Evolutionary conservation across 1,140 invertebrate species (phyloP), one percentile per base, ranked within the genome.

Genomic region (Zaprionus ghesquierei): DNA sequence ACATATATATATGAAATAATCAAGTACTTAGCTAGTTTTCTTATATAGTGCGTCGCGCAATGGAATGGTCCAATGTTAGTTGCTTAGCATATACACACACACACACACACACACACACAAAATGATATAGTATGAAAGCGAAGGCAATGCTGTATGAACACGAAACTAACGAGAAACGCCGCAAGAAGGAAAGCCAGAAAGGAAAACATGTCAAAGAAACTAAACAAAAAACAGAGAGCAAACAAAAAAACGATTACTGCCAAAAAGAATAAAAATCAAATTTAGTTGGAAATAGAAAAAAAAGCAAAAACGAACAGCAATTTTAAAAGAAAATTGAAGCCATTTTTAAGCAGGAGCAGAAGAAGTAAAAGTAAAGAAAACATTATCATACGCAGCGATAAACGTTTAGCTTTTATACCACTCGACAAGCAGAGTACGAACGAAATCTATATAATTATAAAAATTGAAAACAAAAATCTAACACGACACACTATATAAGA

Each of bases 11-110:
- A 73, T 64, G 62, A 59, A 76, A 62, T 86, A 86, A 81, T 86
- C 81, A 79, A 87, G 79, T 89, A 63, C 35, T 63, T 63, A 89
- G 84, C 84, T 89, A 89, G 84, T 89, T 89, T 89, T 89, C 84
- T 89, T 89, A 89, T 89, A 89, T 89, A 89, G 84, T 89, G 84
- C 84, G 85, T 89, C 84, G 84, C 84, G 84, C 79, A 89, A 89
- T 89, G 84, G 84, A 89, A 89, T 66, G 84, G 84, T 89, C 84
- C 84, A 89, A 89, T 89, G 84, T 84, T 89, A 89, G 84, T 89
- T 89, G 86, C 79, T 90, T 86, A 90, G 87, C 86, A 90, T 86
- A 86, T 86, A 90, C 69, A 81, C 76, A 85, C 68, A 59, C 41
- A 72, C 18, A 46, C 18, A 22, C 41, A 20, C 41, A 20, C 6